phyloP scores from a whole-genome alignment of 2,113 vertebrate species.

The Propithecus coquereli region DNA sequence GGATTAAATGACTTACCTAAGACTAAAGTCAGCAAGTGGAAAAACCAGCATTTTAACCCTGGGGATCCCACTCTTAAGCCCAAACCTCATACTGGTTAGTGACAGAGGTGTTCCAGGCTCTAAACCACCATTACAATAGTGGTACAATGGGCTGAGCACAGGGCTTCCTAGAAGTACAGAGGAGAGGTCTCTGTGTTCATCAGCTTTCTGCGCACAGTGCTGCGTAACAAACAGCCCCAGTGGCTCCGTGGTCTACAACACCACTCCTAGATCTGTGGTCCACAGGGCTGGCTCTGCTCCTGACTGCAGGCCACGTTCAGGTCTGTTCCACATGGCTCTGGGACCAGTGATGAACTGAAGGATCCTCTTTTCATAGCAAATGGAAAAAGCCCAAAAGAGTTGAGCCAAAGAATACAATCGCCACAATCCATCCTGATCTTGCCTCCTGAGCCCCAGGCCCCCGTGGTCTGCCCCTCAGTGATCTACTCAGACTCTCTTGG shows the following conservation, averaged over 20 bases:
- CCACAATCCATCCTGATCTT: not conserved
- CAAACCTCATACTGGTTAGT: not conserved
- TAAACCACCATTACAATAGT: not conserved
- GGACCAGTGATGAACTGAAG: not conserved
- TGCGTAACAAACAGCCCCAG: not conserved
- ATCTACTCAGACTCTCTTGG: not conserved
- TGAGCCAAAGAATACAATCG: not conserved
- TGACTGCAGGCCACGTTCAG: not conserved
- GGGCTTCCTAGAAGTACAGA: not conserved
- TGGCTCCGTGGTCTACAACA: fast-evolving
- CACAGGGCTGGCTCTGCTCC: not conserved
- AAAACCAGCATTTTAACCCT: not conserved
- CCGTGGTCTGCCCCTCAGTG: not conserved
- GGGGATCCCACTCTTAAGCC: not conserved
- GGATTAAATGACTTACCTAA: not conserved
- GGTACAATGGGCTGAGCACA: not conserved
- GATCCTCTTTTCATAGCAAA: not conserved
- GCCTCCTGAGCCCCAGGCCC: not conserved
- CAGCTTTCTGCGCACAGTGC: not conserved
- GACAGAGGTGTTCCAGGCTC: not conserved
- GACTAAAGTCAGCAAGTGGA: not conserved
- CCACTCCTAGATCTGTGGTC: not conserved
- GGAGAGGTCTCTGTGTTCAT: not conserved
- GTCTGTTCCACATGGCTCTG: not conserved
- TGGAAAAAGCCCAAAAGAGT: not conserved